Conservation (phyloP, 2,888 invertebrate species). For the Busseola fusca region DNA sequence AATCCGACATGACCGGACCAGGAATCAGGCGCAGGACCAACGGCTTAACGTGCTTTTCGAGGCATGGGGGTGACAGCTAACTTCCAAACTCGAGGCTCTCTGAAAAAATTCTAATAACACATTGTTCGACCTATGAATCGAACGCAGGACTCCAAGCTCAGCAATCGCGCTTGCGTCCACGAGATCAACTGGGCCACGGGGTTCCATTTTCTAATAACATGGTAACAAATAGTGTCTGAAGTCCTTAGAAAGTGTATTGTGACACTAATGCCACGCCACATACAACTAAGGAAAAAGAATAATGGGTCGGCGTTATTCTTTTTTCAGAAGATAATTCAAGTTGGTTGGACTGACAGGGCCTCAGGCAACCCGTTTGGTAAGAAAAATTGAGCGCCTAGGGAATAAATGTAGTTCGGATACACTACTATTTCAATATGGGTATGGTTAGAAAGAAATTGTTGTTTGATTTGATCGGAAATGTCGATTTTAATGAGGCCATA, state of each 20-base stretch:
- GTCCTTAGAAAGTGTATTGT: neutral
- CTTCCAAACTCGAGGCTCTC: no score
- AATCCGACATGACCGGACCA: no score
- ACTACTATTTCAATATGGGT: neutral
- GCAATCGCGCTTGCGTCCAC: no score
- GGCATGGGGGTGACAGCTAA: no score
- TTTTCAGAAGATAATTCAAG: slow-evolving; percentile 2
- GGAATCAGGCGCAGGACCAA: no score
- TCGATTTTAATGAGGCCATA: neutral
- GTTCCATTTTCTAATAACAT: neutral
- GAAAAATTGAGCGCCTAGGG: slow-evolving; percentile 5
- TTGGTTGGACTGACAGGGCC: neutral
- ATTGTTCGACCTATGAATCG: no score
- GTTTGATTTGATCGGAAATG: neutral
- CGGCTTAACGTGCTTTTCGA: no score
- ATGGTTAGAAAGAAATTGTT: neutral
- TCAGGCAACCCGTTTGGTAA: slow-evolving; percentile 1
- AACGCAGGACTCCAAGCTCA: no score
- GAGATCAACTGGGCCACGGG: no score
- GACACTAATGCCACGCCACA: neutral
- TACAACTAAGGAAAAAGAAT: slow-evolving; percentile 1
- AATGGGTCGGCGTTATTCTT: slow-evolving; percentile 19
- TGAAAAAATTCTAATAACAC: no score
- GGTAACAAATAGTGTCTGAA: neutral
- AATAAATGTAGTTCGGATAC: slow-evolving; percentile 15